A percentile compares a stretch with the other conserved stretches of the same genome.
Evolutionary conservation across 2,888 invertebrate species (phyloP).

Genomic region (Candidula unifasciata): DNA sequence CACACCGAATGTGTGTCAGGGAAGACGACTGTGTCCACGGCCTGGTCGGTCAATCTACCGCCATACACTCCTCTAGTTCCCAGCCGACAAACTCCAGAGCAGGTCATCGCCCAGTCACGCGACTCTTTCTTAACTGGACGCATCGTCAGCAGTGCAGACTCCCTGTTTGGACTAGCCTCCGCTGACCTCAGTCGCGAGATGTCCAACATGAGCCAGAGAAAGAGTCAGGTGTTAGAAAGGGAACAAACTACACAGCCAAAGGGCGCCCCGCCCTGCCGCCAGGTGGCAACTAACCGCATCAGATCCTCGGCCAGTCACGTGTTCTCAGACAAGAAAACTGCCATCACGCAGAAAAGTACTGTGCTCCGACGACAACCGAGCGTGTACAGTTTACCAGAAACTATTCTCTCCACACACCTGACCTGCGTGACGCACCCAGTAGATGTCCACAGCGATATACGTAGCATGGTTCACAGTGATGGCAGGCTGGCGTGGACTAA

Average conservation of each 20-base stretch:
- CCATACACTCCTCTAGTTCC: neutral
- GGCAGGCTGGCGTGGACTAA: neutral
- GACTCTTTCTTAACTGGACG: neutral
- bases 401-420: too few relatives aligned
- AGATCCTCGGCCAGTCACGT: neutral
- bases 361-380: neutral
- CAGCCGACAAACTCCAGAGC: neutral
- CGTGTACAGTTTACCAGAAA: neutral
- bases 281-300: neutral
- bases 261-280: neutral
- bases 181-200: neutral
- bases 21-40: neutral
- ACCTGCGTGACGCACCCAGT: neutral
- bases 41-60: neutral
- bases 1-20: neutral
- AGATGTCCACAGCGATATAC: neutral
- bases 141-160: slow-evolving; percentile 13
- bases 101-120: neutral
- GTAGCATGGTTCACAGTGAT: too few relatives aligned
- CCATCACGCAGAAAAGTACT: neutral
- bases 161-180: slow-evolving; percentile 14
- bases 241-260: neutral
- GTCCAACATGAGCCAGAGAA: neutral
- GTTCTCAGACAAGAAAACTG: neutral
- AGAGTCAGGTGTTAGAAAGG: neutral